These are phyloP conservation scores for Syritta pipiens DNA, from an alignment of 2,888 invertebrate genomes.

Conservation along the genomic window DNA sequence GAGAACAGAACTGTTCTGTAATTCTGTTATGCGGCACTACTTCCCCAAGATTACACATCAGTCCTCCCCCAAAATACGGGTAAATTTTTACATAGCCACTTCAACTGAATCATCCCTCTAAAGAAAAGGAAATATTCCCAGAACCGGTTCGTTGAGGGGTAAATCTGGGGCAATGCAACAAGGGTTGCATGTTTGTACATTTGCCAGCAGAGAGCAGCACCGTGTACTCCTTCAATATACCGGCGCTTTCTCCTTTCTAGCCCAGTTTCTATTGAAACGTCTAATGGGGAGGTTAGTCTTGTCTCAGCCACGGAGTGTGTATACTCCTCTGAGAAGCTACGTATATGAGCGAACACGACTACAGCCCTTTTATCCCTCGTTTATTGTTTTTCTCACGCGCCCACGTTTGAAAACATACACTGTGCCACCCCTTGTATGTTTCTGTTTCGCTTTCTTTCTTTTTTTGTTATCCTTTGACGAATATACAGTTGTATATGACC, in stretches of 20 bases:
- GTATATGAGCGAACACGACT: slow-evolving; percentile 5
- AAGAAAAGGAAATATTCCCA: neutral
- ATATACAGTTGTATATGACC: slow-evolving; percentile 23
- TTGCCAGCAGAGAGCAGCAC: slow-evolving; percentile 26
- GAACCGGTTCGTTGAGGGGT: slow-evolving; percentile 31
- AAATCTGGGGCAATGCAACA: neutral
- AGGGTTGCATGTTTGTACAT: neutral
- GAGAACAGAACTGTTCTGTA: too few relatives aligned
- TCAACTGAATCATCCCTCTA: neutral
- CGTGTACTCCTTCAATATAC: neutral
- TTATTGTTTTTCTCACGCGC: slow-evolving; percentile 62
- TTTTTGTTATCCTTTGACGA: slow-evolving; percentile 9
- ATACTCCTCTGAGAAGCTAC: slow-evolving; percentile 12
- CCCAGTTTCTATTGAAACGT: slow-evolving; percentile 46
- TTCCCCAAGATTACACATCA: neutral
- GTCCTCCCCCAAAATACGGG: neutral
- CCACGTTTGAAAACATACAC: slow-evolving; percentile 36
- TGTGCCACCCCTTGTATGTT: too few relatives aligned
- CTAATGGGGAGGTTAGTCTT: neutral
- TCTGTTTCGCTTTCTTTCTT: slow-evolving; percentile 7
- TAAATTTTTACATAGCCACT: neutral
- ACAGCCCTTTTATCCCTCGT: slow-evolving; percentile 26
- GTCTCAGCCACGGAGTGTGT: slow-evolving; percentile 5
- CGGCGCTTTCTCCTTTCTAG: slow-evolving; percentile 31
- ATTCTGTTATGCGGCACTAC: too few relatives aligned